These are phyloP conservation scores for Hirtodrosophila trivittata DNA, from an alignment of 2,888 invertebrate species.

Conservation along the genomic window DNA sequence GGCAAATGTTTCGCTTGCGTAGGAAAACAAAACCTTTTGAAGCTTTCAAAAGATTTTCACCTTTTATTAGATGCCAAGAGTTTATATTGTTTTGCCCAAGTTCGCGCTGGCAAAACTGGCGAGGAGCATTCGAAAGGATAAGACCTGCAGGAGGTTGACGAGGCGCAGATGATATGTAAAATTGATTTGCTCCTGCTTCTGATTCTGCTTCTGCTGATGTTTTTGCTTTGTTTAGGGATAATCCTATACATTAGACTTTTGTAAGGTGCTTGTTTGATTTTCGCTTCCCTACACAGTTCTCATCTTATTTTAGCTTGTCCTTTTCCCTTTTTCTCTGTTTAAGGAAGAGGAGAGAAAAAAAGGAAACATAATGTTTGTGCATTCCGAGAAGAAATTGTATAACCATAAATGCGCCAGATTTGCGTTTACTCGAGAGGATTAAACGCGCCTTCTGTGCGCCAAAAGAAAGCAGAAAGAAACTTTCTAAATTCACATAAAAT, in stretches of 20 bases:
- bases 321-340: slow-evolving; percentile 8
- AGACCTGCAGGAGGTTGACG: slow-evolving; percentile 33
- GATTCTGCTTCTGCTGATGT: slow-evolving; percentile 32
- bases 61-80: slow-evolving; percentile 77
- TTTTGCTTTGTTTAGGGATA: slow-evolving; percentile 73
- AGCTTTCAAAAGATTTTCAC: slow-evolving; percentile 79
- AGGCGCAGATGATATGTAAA: slow-evolving; percentile 58
- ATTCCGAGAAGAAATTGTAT: slow-evolving; percentile 63
- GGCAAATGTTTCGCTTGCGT: slow-evolving; percentile 34
- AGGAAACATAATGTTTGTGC: slow-evolving; percentile 52
- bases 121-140: slow-evolving; percentile 64
- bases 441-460: slow-evolving; percentile 27
- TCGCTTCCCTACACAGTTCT: too few species aligned
- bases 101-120: slow-evolving; percentile 54
- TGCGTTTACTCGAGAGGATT: slow-evolving; percentile 76
- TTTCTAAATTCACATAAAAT: slow-evolving; percentile 79
- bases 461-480: slow-evolving; percentile 52
- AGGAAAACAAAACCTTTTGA: slow-evolving; percentile 61
- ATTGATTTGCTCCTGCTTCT: slow-evolving; percentile 68
- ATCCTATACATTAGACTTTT: slow-evolving; percentile 76
- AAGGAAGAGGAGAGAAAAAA: slow-evolving; percentile 33
- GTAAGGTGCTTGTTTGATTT: slow-evolving; percentile 67
- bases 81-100: slow-evolving; percentile 73
- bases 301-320: slow-evolving; percentile 12
- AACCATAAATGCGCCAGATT: slow-evolving; percentile 77